phyloP scores from a whole-genome alignment of 2,113 vertebrate genomes.

The Megaleporinus macrocephalus region DNA sequence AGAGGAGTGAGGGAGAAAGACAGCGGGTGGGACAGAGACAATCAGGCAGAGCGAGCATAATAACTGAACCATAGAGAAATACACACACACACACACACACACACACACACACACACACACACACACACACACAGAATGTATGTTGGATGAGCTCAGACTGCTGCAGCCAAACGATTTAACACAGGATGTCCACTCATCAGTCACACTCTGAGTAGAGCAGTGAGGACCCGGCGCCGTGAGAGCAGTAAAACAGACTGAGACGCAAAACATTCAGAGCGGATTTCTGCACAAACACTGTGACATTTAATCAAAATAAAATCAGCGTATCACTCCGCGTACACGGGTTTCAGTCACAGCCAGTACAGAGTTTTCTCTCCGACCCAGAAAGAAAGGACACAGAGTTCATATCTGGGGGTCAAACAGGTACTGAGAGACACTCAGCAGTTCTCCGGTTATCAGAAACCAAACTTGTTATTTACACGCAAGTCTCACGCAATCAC shows the following conservation, averaged over 20 bases:
- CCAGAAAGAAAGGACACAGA: too few species aligned
- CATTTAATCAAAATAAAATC: neutral
- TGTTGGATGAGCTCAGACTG: constrained; percentile 28
- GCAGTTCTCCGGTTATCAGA: too few species aligned
- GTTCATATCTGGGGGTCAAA: too few species aligned
- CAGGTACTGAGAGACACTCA: too few species aligned
- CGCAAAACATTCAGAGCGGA: too few species aligned
- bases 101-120: neutral
- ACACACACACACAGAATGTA: neutral
- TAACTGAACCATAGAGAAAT: neutral
- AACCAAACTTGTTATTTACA: too few species aligned
- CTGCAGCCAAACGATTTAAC: constrained; percentile 23
- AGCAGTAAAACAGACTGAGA: too few species aligned
- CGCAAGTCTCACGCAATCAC: too few species aligned
- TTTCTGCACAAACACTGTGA: neutral
- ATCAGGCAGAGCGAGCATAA: neutral
- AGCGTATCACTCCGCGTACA: neutral
- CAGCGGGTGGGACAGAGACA: too few species aligned
- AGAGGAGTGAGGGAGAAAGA: too few species aligned
- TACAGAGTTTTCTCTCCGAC: neutral
- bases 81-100: neutral
- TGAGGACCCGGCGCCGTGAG: too few species aligned
- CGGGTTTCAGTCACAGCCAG: neutral
- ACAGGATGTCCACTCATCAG: constrained; percentile 15
- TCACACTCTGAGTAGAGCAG: neutral